A percentile compares a stretch with the other conserved stretches of the same genome.
Conservation (phyloP, 2,888 invertebrate species). For the Lithosia quadra region DNA sequence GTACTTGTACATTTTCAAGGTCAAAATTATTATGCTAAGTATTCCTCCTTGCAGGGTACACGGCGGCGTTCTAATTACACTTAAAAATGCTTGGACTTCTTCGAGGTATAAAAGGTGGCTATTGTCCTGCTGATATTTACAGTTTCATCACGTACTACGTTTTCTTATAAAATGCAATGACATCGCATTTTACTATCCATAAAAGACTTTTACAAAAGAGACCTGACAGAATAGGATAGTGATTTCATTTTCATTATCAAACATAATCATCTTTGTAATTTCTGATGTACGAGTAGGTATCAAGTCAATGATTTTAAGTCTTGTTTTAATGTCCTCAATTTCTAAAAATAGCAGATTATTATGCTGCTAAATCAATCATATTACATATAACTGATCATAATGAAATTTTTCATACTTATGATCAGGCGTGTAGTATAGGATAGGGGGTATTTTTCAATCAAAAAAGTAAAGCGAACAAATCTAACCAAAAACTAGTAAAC, state of each 20-base stretch:
- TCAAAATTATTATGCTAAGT: slow-evolving; percentile 27
- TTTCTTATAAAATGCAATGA: not conserved
- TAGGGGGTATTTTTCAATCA: not conserved
- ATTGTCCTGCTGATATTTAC: not conserved
- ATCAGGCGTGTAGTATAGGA: no score
- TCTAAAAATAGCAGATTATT: no score
- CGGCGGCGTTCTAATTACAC: slow-evolving; percentile 41
- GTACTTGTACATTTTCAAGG: slow-evolving; percentile 13
- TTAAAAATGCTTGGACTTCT: slow-evolving; percentile 27
- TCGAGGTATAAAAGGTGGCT: slow-evolving; percentile 18
- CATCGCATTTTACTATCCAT: not conserved
- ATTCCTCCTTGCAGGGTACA: slow-evolving; percentile 17
- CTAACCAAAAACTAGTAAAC: not conserved
- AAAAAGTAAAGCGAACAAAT: not conserved
- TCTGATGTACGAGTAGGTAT: no score
- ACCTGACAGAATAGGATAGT: no score
- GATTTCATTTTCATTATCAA: no score
- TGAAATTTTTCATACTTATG: no score
- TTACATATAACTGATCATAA: no score
- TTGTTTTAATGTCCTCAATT: no score
- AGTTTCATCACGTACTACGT: not conserved
- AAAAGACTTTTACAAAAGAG: no score
- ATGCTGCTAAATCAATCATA: no score
- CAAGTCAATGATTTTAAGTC: no score
- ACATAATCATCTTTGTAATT: no score